These are phyloP conservation scores for Sitobion miscanthi DNA, from an alignment of 1,140 invertebrate genomes.

Conservation along the genomic window DNA sequence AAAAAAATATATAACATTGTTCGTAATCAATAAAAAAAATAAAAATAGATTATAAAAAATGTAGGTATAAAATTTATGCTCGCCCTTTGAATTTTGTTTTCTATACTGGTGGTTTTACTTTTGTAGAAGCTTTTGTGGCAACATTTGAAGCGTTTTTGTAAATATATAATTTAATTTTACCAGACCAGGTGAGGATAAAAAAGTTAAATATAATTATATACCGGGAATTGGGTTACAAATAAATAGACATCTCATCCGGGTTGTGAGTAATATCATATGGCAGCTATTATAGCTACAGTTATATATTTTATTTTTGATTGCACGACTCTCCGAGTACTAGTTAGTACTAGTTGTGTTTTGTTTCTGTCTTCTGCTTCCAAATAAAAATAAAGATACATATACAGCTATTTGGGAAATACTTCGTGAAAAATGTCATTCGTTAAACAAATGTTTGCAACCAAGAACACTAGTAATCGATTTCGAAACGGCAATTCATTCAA, in stretches of 20 bases:
- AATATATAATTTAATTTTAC: not conserved
- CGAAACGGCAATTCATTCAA: too few species aligned
- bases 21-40: not conserved
- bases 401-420: too few species aligned
- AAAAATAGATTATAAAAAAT: not conserved
- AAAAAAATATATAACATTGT: not conserved
- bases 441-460: too few species aligned
- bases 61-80: not conserved
- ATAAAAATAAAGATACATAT: too few species aligned
- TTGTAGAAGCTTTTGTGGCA: not conserved
- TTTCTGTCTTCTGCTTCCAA: too few species aligned
- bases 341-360: too few species aligned
- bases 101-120: not conserved
- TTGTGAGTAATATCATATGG: not conserved
- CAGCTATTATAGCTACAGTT: not conserved
- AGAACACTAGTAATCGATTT: too few species aligned
- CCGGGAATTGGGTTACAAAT: not conserved
- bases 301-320: not conserved
- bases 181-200: not conserved
- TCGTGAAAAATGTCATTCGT: too few species aligned
- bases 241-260: not conserved
- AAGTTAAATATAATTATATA: not conserved
- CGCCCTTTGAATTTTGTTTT: not conserved
- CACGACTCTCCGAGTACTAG: not conserved
- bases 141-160: not conserved